phyloP scores from a whole-genome alignment of 92 coral and sea anemone species.

The Phenganax subtilis region DNA sequence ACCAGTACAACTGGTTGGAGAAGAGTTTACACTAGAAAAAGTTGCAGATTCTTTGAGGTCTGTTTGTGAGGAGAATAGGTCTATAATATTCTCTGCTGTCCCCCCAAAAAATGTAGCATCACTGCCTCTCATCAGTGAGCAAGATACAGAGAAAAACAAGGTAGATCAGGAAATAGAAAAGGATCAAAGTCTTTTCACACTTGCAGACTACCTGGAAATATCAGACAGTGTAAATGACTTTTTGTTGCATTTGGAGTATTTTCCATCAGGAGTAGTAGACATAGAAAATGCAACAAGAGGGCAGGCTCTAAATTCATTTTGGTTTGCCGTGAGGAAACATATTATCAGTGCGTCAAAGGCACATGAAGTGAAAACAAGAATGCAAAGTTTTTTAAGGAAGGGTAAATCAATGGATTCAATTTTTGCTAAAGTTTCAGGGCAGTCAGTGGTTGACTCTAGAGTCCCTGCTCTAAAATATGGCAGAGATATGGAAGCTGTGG shows the following conservation, averaged over 20 bases:
- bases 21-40: constrained; percentile 33
- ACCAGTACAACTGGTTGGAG: constrained; percentile 31
- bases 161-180: no score
- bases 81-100: constrained; percentile 40
- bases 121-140: neutral
- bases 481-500: constrained; percentile 28
- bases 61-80: constrained; percentile 29
- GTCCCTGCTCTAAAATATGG: constrained; percentile 33
- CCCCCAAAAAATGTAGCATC: constrained; percentile 34
- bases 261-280: neutral
- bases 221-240: neutral
- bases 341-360: constrained; percentile 39
- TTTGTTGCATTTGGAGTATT: no score
- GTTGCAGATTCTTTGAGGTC: constrained; percentile 43
- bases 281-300: constrained; percentile 22
- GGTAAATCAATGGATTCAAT: neutral
- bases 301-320: constrained; percentile 21
- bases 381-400: constrained; percentile 22
- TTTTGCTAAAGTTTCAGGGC: no score
- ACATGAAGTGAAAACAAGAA: constrained; percentile 35
- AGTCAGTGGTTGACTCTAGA: neutral
- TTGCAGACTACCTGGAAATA: no score
- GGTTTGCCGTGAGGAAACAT: constrained; percentile 28
- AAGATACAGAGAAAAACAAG: no score
- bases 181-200: no score